A percentile compares a stretch with the other conserved stretches of the same genome.
These are phyloP conservation scores for Diaperis boleti DNA, from an alignment of 2,888 invertebrate genomes.

Conservation along the genomic window DNA sequence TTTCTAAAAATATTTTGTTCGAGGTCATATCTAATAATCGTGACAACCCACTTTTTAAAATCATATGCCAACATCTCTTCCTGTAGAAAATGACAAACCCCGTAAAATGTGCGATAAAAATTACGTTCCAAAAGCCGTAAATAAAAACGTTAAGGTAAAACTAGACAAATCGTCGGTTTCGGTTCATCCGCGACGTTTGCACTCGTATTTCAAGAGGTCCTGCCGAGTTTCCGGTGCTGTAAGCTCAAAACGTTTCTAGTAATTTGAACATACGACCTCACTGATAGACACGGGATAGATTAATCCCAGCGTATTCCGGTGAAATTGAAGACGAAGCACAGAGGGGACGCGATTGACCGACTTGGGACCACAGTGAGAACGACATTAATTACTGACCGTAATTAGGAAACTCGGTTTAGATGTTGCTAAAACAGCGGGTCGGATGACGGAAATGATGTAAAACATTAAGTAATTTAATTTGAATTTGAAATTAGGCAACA, in stretches of 20 bases:
- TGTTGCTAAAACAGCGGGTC: slow-evolving; percentile 37
- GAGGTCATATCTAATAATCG: too few species aligned
- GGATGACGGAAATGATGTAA: slow-evolving; percentile 41
- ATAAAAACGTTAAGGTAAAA: slow-evolving; percentile 17
- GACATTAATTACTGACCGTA: slow-evolving; percentile 49
- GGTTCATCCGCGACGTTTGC: slow-evolving; percentile 25
- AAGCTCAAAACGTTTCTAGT: slow-evolving; percentile 43
- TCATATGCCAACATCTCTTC: too few species aligned
- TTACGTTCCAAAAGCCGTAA: neutral
- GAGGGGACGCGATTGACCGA: slow-evolving; percentile 44
- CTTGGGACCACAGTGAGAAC: slow-evolving; percentile 46
- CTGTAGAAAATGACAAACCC: neutral
- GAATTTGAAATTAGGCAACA: slow-evolving; percentile 36
- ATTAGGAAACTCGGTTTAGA: slow-evolving; percentile 45
- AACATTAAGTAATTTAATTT: slow-evolving; percentile 39
- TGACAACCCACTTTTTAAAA: too few species aligned
- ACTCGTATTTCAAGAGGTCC: slow-evolving; percentile 39
- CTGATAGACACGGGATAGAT: slow-evolving; percentile 47
- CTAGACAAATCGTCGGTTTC: slow-evolving; percentile 32
- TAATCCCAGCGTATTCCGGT: slow-evolving; percentile 43
- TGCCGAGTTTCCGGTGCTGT: slow-evolving; percentile 41
- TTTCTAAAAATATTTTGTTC: too few species aligned
- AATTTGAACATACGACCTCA: slow-evolving; percentile 45
- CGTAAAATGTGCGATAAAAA: neutral
- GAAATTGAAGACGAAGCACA: slow-evolving; percentile 45